Evolutionary conservation across 2,113 vertebrate species (phyloP).

Genomic region (Oenanthe oenanthe): DNA sequence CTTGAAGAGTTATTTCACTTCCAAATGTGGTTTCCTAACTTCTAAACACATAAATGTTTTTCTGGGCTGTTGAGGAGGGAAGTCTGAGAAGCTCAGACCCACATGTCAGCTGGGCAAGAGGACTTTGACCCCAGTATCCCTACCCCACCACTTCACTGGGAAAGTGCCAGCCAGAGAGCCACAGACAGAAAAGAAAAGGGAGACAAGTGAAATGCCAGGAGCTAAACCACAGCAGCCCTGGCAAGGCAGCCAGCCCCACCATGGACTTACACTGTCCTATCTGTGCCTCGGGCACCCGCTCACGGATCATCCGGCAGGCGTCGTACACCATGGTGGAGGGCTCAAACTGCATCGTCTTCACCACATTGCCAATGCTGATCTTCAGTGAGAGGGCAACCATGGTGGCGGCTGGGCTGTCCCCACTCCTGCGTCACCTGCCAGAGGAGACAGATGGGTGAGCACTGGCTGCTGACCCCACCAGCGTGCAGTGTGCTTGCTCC

Average conservation of each 20-base stretch:
- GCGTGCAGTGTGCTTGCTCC: background rate
- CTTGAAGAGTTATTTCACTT: background rate
- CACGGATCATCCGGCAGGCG: conserved; percentile 93
- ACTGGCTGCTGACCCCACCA: background rate
- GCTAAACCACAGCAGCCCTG: background rate
- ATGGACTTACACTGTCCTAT: conserved; percentile 89
- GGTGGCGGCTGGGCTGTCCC: conserved; percentile 71
- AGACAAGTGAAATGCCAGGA: background rate
- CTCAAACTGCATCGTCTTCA: conserved; percentile 99
- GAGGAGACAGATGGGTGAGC: background rate
- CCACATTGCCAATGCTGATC: conserved; percentile 95
- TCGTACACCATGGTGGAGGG: conserved; percentile 98
- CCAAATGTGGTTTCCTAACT: background rate
- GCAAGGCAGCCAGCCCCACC: accelerated
- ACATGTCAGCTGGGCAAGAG: background rate
- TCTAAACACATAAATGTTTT: background rate
- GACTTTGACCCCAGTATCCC: background rate
- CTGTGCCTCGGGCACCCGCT: conserved; percentile 93
- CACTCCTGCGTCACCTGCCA: conserved; percentile 41
- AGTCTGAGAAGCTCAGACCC: background rate
- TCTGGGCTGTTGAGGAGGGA: accelerated
- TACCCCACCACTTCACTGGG: background rate
- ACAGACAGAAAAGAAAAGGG: background rate
- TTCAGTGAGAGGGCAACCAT: conserved; percentile 99
- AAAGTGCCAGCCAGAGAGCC: background rate